Evolutionary conservation across 1,140 invertebrate genomes (phyloP).

Genomic region (Drosophila nigrodunni): DNA sequence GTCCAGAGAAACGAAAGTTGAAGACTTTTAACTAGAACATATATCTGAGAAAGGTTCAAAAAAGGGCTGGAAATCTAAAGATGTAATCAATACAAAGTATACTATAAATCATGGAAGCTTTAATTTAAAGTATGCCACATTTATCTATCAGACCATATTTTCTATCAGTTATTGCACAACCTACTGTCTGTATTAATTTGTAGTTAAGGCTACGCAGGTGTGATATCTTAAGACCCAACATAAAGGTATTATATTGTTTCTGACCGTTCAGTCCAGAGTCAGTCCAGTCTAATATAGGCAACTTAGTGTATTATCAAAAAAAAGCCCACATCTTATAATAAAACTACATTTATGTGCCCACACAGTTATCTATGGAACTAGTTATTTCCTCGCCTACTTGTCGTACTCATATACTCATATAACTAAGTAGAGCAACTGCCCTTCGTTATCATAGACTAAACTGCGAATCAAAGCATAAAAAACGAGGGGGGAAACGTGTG

Average conservation of each 20-base stretch:
- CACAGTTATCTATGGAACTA: constrained; percentile 48
- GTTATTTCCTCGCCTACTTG: constrained; percentile 65
- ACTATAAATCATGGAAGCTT: too few relatives aligned
- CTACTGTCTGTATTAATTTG: constrained; percentile 7
- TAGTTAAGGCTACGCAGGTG: neutral
- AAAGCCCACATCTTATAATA: constrained; percentile 60
- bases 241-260: constrained; percentile 22
- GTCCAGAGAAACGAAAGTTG: too few relatives aligned
- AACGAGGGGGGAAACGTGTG: constrained; percentile 45
- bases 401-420: neutral
- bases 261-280: constrained; percentile 5
- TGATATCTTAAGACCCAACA: constrained; percentile 23
- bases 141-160: neutral
- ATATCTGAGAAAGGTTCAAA: too few relatives aligned
- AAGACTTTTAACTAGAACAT: too few relatives aligned
- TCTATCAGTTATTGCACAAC: constrained; percentile 11
- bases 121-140: too few relatives aligned
- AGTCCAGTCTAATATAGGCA: constrained; percentile 47
- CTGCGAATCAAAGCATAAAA: constrained; percentile 37
- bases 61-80: too few relatives aligned
- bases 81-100: too few relatives aligned
- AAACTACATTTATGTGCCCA: constrained; percentile 61
- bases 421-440: constrained; percentile 65
- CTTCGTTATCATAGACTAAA: constrained; percentile 63
- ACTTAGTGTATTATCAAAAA: constrained; percentile 45